phyloP scores from a whole-genome alignment of 2,113 vertebrate species.

The Excalfactoria chinensis region DNA sequence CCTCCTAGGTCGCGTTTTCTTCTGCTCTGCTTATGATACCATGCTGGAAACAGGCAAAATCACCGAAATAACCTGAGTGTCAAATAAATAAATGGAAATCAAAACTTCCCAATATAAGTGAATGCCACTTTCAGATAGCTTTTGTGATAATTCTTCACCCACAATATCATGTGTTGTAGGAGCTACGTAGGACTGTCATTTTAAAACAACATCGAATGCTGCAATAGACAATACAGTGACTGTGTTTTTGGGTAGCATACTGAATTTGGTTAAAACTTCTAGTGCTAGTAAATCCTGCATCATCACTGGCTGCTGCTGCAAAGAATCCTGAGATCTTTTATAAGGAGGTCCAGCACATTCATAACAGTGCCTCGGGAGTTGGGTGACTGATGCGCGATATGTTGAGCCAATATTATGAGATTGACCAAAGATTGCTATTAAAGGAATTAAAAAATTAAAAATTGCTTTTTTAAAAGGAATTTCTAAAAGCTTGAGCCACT shows the following conservation, averaged over 20 bases:
- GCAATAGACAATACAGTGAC: background rate
- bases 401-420: background rate
- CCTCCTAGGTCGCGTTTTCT: background rate
- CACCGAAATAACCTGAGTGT: background rate
- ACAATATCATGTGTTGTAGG: background rate
- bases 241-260: background rate
- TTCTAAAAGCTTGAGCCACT: background rate
- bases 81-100: background rate
- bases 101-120: background rate
- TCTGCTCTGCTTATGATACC: background rate
- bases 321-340: background rate
- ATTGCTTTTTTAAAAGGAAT: background rate
- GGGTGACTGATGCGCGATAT: background rate
- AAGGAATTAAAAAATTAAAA: background rate
- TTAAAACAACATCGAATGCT: constrained; percentile 20
- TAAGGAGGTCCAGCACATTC: background rate
- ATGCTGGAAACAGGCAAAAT: background rate
- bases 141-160: background rate
- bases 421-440: background rate
- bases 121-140: background rate
- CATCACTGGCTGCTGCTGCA: background rate
- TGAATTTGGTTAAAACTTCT: constrained; percentile 27
- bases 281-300: constrained; percentile 6
- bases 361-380: background rate
- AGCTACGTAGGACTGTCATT: background rate